Conservation (phyloP, 2,888 invertebrate species). For the Cryptocephalus moraei region DNA sequence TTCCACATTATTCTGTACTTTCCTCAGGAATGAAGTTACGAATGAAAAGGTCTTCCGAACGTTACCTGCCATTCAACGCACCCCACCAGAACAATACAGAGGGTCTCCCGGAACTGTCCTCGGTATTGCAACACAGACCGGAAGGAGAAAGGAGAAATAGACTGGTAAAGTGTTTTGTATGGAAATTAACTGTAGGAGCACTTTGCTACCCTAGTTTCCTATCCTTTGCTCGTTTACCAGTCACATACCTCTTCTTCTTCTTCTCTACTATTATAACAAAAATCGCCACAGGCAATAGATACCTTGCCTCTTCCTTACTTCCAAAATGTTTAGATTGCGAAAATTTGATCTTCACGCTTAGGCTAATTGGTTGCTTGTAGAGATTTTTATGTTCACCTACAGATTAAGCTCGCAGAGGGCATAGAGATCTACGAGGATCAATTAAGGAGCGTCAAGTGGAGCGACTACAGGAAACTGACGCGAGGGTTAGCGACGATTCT, state of each 20-base stretch:
- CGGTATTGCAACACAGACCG: slow-evolving; percentile 15
- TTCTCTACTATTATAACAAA: no score
- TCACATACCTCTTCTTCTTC: no score
- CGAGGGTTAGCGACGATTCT: slow-evolving; percentile 63
- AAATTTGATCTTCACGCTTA: no score
- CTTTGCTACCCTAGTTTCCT: no score
- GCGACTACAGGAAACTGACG: slow-evolving; percentile 63
- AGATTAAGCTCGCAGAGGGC: slow-evolving; percentile 65
- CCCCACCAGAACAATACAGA: no score
- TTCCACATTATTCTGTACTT: no score
- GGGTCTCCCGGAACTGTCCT: neutral
- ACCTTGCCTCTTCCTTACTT: no score
- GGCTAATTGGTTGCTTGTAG: no score
- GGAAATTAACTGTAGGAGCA: no score
- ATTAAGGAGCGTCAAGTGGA: slow-evolving; percentile 62
- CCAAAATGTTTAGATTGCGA: no score
- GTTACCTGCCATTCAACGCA: slow-evolving; percentile 22
- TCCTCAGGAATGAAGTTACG: slow-evolving; percentile 13
- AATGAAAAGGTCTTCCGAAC: slow-evolving; percentile 23
- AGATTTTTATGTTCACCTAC: slow-evolving; percentile 7
- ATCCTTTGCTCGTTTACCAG: no score
- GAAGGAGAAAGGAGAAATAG: slow-evolving; percentile 26
- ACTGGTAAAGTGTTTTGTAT: slow-evolving; percentile 21
- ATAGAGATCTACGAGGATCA: slow-evolving; percentile 63
- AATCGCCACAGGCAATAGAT: no score